Percentiles rank a stretch among this genome's conserved stretches.
These are phyloP conservation scores for Bambusicola thoracicus DNA, from an alignment of 2,113 vertebrate species.

Conservation along the genomic window DNA sequence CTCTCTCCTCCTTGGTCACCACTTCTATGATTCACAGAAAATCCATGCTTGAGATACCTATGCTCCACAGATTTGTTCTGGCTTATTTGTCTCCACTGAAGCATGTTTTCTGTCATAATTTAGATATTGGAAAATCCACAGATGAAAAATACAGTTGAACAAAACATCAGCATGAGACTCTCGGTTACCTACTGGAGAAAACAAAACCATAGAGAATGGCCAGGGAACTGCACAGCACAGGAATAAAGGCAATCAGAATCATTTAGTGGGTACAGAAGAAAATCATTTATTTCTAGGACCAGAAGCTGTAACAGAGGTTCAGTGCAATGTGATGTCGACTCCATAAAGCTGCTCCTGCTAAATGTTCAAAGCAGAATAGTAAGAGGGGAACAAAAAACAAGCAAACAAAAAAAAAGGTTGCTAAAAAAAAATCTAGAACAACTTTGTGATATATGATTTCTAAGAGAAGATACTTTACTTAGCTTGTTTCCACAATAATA, in stretches of 20 bases:
- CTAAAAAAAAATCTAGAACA: not conserved
- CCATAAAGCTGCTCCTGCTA: not conserved
- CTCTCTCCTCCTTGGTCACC: constrained; percentile 4
- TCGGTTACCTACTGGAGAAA: constrained; percentile 21
- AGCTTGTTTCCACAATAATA: not conserved
- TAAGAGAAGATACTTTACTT: not conserved
- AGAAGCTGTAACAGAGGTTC: not conserved
- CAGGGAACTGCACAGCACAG: not conserved
- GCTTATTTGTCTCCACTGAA: constrained; percentile 32
- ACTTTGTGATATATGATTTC: not conserved
- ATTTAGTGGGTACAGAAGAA: not conserved
- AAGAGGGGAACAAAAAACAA: not conserved
- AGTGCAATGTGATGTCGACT: not conserved
- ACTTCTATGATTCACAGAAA: not conserved
- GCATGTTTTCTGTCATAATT: not conserved
- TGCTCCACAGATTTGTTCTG: constrained; percentile 29
- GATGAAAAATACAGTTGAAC: constrained; percentile 29
- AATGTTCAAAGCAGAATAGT: not conserved
- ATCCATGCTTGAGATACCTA: constrained; percentile 12
- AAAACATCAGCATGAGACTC: constrained; percentile 3
- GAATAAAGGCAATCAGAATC: constrained; percentile 1
- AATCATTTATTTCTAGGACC: not conserved
- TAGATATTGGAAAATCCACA: constrained; percentile 29
- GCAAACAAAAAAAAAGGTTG: not conserved
- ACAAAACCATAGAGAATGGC: not conserved